phyloP scores from a whole-genome alignment of 2,113 vertebrate species.

The Vimba vimba region DNA sequence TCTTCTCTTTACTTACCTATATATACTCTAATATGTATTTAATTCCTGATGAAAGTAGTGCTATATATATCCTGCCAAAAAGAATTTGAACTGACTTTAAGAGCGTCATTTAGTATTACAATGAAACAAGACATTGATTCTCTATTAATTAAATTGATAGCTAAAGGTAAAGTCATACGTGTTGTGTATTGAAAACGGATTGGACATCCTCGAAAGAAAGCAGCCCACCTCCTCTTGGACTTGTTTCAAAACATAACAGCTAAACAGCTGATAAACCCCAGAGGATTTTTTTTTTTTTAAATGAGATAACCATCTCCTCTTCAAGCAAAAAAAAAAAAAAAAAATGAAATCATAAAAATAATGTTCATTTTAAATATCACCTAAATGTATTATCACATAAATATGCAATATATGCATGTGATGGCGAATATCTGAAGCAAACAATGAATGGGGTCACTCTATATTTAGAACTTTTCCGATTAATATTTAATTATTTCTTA shows the following conservation, averaged over 20 bases:
- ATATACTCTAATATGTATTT: not conserved
- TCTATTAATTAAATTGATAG: not conserved
- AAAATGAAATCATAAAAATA: not conserved
- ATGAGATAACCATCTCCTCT: not conserved
- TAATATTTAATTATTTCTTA: constrained; percentile 83
- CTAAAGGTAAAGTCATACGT: not conserved
- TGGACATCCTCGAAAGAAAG: not conserved
- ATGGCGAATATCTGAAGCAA: constrained; percentile 60
- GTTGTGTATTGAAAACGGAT: not conserved
- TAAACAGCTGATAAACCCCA: not conserved
- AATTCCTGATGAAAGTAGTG: not conserved
- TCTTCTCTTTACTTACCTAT: not conserved
- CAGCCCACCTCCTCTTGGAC: not conserved
- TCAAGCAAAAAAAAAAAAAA: not conserved
- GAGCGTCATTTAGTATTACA: not conserved
- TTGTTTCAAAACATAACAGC: not conserved
- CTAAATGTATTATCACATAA: not conserved
- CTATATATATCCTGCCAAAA: not conserved
- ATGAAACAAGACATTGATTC: not conserved
- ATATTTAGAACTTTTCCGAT: constrained; percentile 77
- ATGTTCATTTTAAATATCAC: not conserved
- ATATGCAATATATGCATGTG: constrained; percentile 37
- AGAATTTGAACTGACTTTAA: not conserved
- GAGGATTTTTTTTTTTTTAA: not conserved
- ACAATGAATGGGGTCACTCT: constrained; percentile 65